Evolutionary conservation across 2,113 vertebrate species (phyloP).

Genomic region (Isichthys henryi): DNA sequence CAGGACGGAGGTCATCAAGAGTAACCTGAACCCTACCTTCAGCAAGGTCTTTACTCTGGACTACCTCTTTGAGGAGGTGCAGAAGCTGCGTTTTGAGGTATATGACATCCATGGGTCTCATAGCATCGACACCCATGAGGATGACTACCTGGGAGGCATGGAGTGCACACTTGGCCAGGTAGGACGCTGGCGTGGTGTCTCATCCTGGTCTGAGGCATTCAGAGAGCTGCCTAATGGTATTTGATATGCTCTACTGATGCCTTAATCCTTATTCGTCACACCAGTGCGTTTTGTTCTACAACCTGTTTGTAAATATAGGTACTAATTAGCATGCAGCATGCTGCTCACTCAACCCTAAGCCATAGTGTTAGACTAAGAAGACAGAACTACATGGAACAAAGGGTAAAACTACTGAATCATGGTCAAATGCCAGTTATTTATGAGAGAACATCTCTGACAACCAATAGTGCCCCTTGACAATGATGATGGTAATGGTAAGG

Average conservation of each 20-base stretch:
- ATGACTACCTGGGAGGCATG: constrained; percentile 85
- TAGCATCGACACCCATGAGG: constrained; percentile 72
- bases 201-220: too few relatives aligned
- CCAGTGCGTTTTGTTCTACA: not conserved
- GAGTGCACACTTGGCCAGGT: constrained; percentile 93
- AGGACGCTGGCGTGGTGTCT: not conserved
- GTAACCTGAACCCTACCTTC: constrained; percentile 86
- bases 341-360: not conserved
- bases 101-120: constrained; percentile 83
- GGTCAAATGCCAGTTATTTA: not conserved
- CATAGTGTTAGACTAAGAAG: not conserved
- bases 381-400: not conserved
- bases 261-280: not conserved
- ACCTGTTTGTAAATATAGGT: not conserved
- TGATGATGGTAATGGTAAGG: not conserved
- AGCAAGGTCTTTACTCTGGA: constrained; percentile 85
- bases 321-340: not conserved
- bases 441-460: not conserved
- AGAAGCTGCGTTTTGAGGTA: constrained; percentile 88
- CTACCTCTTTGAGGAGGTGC: constrained; percentile 91
- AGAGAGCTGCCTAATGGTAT: not conserved
- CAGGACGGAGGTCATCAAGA: constrained; percentile 86
- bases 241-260: not conserved
- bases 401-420: not conserved
- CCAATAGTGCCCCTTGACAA: not conserved